Evolutionary conservation across 2,113 vertebrate genomes (phyloP), one percentile per base, ranked within the genome.

Genomic region (Leptobrachium leishanense): DNA sequence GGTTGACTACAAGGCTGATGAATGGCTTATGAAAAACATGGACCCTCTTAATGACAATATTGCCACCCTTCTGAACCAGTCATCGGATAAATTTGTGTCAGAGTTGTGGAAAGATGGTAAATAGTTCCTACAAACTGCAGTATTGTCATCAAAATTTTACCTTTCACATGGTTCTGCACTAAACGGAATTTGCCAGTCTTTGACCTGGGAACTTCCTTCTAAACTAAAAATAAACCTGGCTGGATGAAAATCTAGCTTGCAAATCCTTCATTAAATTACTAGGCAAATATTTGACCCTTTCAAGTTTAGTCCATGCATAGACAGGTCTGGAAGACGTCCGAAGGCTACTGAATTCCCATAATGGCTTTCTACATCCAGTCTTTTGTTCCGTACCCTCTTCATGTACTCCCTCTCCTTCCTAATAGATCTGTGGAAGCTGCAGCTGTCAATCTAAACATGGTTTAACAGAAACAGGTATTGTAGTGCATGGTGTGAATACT

Each of bases 1-100:
- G 98, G 98, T 99, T 88, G 98, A 99, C 81, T 99, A 99, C 84
- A 99, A 99, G 85, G 98, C 98, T 0, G 96, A 95, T 0, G 95
- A 96, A 84, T 99, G 98, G 98, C 90, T 99, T 86, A 98, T 98
- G 96, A 99, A 99, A 90, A 99, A 99, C 89, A 99, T 99, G 98
- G 98, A 99, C 86, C 98, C 98, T 0, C 88, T 99, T 88, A 99
- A 99, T 0, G 98, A 99, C 84, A 99, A 98, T 69, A 93, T 99
- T 2, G 94, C 98, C 41, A 90, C 96, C 0, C 91, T 99, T 68
- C 94, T 99, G 67, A 98, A 99, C 89, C 95, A 95, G 84, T 99
- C 98, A 0, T 97, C 95, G 0, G 97, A 99, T 91, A 99, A 95
- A 83, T 99, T 99, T 86, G 94, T 99, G 71, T 98, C 95, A 0